Evolutionary conservation across 92 coral and sea anemone genomes (phyloP).

Genomic region (Palythoa grandiflora): DNA sequence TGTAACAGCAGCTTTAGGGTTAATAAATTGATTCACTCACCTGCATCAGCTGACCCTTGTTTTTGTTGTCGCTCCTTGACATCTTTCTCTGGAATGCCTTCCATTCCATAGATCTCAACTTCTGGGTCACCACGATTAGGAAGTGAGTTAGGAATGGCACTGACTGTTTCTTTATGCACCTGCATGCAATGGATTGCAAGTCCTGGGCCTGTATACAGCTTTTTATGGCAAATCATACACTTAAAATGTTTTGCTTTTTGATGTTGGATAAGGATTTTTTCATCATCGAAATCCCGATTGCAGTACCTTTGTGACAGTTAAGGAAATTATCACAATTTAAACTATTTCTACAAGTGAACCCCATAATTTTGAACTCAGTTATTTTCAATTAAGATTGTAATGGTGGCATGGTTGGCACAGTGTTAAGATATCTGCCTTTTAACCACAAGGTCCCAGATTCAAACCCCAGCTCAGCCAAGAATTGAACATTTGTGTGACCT

Average conservation of each 20-base stretch:
- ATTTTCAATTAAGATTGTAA: too few species aligned
- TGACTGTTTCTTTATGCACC: slow-evolving; percentile 95
- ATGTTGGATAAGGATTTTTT: slow-evolving; percentile 95
- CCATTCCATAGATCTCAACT: slow-evolving; percentile 98
- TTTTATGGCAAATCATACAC: slow-evolving; percentile 98
- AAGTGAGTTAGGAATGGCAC: slow-evolving; percentile 93
- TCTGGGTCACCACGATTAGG: slow-evolving; percentile 99
- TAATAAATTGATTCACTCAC: slow-evolving; percentile 48
- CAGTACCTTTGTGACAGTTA: slow-evolving; percentile 88
- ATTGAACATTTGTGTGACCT: too few species aligned
- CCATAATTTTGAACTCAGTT: too few species aligned
- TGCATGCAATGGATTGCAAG: slow-evolving; percentile 98
- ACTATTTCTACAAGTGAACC: background rate
- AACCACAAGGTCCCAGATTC: too few species aligned
- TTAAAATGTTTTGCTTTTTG: slow-evolving; percentile 99
- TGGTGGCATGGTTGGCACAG: too few species aligned
- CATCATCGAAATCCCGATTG: slow-evolving; percentile 99
- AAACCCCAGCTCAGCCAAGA: too few species aligned
- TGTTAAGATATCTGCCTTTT: too few species aligned
- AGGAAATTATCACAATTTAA: slow-evolving; percentile 42
- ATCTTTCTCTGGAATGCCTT: slow-evolving; percentile 98
- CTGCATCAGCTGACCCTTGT: slow-evolving; percentile 75
- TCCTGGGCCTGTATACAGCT: slow-evolving; percentile 98
- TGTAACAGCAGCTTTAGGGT: too few species aligned
- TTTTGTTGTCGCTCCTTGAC: slow-evolving; percentile 91